A percentile compares a stretch with the other conserved stretches of the same genome.
phyloP scores from a whole-genome alignment of 2,888 invertebrate species.

The Orthonychiurus folsomi region DNA sequence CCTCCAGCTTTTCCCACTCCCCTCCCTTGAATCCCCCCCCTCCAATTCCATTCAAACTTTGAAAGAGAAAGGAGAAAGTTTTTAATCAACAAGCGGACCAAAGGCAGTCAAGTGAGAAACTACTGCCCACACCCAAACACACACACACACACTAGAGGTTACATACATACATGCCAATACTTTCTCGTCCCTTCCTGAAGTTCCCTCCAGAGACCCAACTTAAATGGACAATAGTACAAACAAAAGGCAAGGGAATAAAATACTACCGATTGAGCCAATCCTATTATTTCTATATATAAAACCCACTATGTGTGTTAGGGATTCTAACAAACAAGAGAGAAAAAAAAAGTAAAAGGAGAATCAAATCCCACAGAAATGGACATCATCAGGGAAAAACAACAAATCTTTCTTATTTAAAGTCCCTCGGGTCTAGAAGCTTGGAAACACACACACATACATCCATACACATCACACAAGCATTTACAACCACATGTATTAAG shows the following conservation, averaged over 20 bases:
- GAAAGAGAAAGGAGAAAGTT: background rate
- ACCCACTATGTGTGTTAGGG: no score
- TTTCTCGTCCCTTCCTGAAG: background rate
- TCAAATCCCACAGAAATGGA: slow-evolving; percentile 10
- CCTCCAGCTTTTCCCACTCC: no score
- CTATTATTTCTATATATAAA: no score
- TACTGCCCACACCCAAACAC: background rate
- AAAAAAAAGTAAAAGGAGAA: background rate
- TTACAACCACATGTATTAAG: background rate
- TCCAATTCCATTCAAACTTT: background rate
- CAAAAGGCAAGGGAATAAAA: background rate
- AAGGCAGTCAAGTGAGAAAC: background rate
- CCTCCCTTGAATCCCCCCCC: no score
- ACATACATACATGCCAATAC: no score
- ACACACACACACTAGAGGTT: no score
- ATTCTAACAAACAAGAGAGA: background rate
- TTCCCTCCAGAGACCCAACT: background rate
- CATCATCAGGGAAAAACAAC: slow-evolving; percentile 3
- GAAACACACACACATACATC: slow-evolving; percentile 3
- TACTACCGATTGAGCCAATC: background rate
- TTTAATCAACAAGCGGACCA: background rate
- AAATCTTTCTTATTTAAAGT: slow-evolving; percentile 1
- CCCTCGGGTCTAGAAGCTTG: slow-evolving; percentile 6
- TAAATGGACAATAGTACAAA: background rate
- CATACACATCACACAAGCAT: background rate